Base-by-base conservation (phyloP, 2,888 invertebrate species). In the Ptychoptera contaminata region DNA sequence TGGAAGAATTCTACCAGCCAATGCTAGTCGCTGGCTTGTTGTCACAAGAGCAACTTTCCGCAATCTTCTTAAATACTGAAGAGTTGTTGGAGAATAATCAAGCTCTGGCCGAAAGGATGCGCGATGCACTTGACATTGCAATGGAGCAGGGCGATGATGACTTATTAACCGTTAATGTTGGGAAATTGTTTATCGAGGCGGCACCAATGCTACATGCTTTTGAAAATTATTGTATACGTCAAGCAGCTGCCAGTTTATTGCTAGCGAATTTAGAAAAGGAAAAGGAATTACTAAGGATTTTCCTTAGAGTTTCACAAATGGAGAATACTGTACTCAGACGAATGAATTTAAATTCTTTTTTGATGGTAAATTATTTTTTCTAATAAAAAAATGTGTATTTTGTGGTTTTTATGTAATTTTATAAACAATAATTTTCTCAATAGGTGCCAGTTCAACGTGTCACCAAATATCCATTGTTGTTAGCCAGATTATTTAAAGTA, bases 311-410 rank as follows among this genome's bases (percentile, higher is more conserved):
- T 47, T 93, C 93, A 34, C 94, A 94, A 71, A 91, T 92, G 85
- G 94, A 94, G 65, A 94, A 94, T 63, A 78, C 86, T 15, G 82
- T 91, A 50, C 69, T 94, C 53, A 73, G 94, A 54, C 74, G 93
- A 55, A 94, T 94, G 93, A 93, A 93, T 64, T 72, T 96, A 40
- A 91, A 93, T 67, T 92, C 94, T n/a, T 96, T 94, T 67, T 76
- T 94, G 45, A 94, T 94, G 92, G 92, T 88, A 63, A 65, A 39
- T n/a, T 43, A 14, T 12, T 44, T 4, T 6, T 29, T 11, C 39
- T 15, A 42, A 16, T 14, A 38, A n/a, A 16, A 7, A 32, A 31
- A 35, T 34, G 14, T 16, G 37, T 41, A 30, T 31, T 12, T 41
- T 41, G 12, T 8, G 11, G 37, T 16, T 36, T 35, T 35, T 14